Evolutionary conservation across 2,888 invertebrate species (phyloP).

Genomic region (Pandemis heparana): DNA sequence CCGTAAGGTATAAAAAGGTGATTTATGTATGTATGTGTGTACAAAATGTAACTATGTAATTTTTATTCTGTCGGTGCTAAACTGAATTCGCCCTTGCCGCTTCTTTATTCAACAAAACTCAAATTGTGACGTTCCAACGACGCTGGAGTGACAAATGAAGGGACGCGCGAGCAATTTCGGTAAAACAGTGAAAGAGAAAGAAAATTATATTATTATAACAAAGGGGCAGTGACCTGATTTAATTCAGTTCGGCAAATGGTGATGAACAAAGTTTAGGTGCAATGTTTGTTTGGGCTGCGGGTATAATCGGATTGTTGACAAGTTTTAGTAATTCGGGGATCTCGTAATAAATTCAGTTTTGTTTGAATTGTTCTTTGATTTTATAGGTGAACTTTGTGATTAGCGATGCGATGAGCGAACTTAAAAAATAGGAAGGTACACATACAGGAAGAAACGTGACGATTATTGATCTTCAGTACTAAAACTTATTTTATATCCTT

Average conservation of each 20-base stretch:
- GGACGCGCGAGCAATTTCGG: conserved; percentile 1
- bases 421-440: too few species aligned
- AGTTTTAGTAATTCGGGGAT: neutral
- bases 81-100: too few species aligned
- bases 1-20: too few species aligned
- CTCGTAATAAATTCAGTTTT: neutral
- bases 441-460: too few species aligned
- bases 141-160: conserved; percentile 31
- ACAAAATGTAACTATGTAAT: too few species aligned
- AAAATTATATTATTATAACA: conserved; percentile 31
- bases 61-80: too few species aligned
- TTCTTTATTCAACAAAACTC: neutral
- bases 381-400: neutral
- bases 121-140: conserved; percentile 33
- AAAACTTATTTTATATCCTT: too few species aligned
- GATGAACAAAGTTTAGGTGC: conserved; percentile 38
- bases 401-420: too few species aligned
- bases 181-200: neutral
- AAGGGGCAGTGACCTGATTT: conserved; percentile 13
- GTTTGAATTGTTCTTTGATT: neutral
- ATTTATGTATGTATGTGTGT: too few species aligned
- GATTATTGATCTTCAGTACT: too few species aligned
- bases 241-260: conserved; percentile 27
- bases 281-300: conserved; percentile 24
- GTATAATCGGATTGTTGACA: conserved; percentile 25